Evolutionary conservation across 1,140 invertebrate species (phyloP).

Genomic region (Drosophila ohnishii): DNA sequence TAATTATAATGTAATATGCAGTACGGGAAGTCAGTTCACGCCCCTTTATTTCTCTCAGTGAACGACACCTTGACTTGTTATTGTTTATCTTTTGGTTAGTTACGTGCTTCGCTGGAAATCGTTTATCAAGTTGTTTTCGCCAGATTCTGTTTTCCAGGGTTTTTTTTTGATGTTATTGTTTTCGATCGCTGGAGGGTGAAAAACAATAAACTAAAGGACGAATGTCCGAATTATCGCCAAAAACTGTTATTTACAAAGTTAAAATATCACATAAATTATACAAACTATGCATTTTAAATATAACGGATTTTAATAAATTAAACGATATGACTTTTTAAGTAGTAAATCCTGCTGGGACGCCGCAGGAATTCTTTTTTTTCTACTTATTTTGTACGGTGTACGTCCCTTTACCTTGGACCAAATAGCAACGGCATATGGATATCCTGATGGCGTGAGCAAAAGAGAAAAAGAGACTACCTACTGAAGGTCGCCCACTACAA

Average conservation of each 20-base stretch:
- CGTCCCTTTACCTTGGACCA: conserved; percentile 6
- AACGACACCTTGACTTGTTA: conserved; percentile 9
- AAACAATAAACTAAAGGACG: not conserved
- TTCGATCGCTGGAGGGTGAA: not conserved
- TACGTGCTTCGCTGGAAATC: conserved; percentile 29
- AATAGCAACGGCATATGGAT: not conserved
- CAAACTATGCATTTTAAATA: not conserved
- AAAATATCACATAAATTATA: not conserved
- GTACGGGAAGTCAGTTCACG: not conserved
- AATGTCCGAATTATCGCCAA: too few relatives aligned
- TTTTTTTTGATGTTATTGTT: conserved; percentile 10
- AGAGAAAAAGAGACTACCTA: not conserved
- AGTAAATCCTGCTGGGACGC: not conserved
- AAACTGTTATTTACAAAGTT: not conserved
- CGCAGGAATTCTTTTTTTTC: too few relatives aligned
- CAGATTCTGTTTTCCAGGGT: conserved; percentile 6
- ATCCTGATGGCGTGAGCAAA: conserved; percentile 1
- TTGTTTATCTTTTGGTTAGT: conserved; percentile 18
- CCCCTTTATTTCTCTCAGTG: conserved; percentile 20
- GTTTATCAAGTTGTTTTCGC: conserved; percentile 41
- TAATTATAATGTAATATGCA: conserved; percentile 7
- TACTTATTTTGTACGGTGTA: not conserved
- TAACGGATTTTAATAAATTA: not conserved
- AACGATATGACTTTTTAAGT: not conserved
- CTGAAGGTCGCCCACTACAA: conserved; percentile 14